These are phyloP conservation scores for Aix galericulata DNA, from an alignment of 2,113 vertebrate species.

Conservation along the genomic window DNA sequence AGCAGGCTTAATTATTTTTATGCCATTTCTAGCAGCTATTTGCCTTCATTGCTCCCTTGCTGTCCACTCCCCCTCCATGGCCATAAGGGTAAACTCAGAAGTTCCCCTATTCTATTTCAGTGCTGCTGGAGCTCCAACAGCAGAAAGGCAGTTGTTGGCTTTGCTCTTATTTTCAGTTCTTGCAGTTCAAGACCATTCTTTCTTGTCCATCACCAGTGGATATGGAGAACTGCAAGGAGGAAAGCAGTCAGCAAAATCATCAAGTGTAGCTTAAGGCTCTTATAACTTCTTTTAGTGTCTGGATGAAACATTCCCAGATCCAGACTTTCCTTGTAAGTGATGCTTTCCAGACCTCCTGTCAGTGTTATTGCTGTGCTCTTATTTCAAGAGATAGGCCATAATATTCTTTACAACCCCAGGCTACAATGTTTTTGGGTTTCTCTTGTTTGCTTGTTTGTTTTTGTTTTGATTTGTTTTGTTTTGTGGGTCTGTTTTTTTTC, in stretches of 20 bases:
- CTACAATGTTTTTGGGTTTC: neutral
- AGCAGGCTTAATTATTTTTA: neutral
- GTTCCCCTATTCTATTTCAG: accelerated
- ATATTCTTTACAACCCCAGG: neutral
- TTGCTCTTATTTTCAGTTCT: neutral
- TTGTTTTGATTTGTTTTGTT: neutral
- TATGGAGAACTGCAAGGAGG: neutral
- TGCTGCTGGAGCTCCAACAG: neutral
- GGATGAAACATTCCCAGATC: neutral
- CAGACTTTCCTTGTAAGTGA: neutral
- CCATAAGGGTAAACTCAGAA: neutral
- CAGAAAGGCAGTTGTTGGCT: neutral
- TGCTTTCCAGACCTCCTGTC: neutral
- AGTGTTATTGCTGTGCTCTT: neutral
- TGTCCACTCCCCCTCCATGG: neutral
- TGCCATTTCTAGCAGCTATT: neutral
- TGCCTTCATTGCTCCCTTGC: no score
- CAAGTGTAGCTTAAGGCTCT: accelerated
- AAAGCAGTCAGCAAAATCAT: neutral
- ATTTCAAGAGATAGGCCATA: neutral
- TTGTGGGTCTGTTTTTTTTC: neutral
- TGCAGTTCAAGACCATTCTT: neutral
- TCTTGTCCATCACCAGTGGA: neutral
- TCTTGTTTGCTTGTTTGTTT: no score
- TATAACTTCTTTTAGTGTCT: neutral